These are phyloP conservation scores for Panurus biarmicus DNA, from an alignment of 2,113 vertebrate genomes.

Conservation along the genomic window DNA sequence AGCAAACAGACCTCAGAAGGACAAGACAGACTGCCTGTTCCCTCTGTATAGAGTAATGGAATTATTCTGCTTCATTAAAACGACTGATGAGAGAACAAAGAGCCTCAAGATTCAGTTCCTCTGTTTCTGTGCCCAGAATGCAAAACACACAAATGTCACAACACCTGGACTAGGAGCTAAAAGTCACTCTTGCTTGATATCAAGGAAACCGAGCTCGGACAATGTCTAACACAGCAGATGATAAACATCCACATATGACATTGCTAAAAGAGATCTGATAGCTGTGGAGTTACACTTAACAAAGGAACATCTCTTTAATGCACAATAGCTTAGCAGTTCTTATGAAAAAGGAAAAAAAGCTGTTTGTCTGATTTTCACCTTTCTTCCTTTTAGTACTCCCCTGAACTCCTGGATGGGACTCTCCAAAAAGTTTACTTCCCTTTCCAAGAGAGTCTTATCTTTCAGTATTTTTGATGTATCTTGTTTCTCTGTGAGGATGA, in stretches of 20 bases:
- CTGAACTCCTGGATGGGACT: not conserved
- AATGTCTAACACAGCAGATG: not conserved
- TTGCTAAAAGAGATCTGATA: not conserved
- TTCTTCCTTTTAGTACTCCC: not conserved
- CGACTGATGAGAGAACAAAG: not conserved
- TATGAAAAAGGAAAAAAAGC: not conserved
- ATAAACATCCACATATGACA: not conserved
- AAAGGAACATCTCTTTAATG: not conserved
- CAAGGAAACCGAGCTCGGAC: not conserved
- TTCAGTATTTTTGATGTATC: not conserved
- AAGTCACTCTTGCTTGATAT: not conserved
- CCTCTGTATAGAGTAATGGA: not conserved
- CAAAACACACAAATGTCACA: not conserved
- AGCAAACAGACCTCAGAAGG: not conserved
- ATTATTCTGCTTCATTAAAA: conserved; percentile 26
- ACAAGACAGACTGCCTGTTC: not conserved
- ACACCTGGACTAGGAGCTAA: not conserved
- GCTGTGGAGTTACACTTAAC: not conserved
- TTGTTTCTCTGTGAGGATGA: not conserved
- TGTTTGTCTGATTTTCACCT: not conserved
- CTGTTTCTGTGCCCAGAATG: not conserved
- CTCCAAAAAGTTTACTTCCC: not conserved
- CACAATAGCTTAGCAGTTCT: not conserved
- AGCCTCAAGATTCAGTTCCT: not conserved
- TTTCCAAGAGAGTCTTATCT: not conserved